A percentile compares a stretch with the other conserved stretches of the same genome.
Evolutionary conservation across 2,888 invertebrate genomes (phyloP).

Genomic region (Rotaria socialis): DNA sequence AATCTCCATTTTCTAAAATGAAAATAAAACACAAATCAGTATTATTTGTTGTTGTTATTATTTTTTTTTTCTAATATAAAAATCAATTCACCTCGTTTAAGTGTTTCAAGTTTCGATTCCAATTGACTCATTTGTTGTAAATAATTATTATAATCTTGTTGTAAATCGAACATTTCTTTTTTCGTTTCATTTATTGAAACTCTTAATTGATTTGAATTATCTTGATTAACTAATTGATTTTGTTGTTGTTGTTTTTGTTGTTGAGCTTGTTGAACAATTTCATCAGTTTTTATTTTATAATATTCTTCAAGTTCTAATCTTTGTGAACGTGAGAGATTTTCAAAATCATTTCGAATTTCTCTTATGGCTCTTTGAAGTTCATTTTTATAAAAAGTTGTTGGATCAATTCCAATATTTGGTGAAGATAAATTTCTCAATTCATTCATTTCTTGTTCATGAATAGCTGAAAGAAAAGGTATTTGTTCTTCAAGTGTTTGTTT

Average conservation of each 20-base stretch:
- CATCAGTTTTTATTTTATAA: constrained; percentile 46
- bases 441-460: constrained; percentile 47
- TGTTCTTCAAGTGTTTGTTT: constrained; percentile 47
- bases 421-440: constrained; percentile 40
- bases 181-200: constrained; percentile 34
- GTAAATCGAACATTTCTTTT: constrained; percentile 42
- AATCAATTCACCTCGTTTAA: constrained; percentile 13
- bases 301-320: constrained; percentile 45
- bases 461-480: constrained; percentile 46
- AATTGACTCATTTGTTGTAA: constrained; percentile 37
- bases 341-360: constrained; percentile 47
- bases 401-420: constrained; percentile 43
- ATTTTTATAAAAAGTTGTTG: constrained; percentile 45
- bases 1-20: constrained; percentile 36
- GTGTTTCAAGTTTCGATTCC: constrained; percentile 42
- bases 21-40: neutral
- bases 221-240: neutral
- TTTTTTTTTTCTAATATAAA: too few species aligned
- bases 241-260: constrained; percentile 36
- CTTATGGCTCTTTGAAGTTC: constrained; percentile 47
- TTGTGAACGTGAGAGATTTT: constrained; percentile 41
- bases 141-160: constrained; percentile 40
- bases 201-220: constrained; percentile 8
- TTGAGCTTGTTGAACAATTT: constrained; percentile 41
- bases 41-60: neutral